Evolutionary conservation across 2,888 invertebrate genomes (phyloP).

Genomic region (Arge pagana): DNA sequence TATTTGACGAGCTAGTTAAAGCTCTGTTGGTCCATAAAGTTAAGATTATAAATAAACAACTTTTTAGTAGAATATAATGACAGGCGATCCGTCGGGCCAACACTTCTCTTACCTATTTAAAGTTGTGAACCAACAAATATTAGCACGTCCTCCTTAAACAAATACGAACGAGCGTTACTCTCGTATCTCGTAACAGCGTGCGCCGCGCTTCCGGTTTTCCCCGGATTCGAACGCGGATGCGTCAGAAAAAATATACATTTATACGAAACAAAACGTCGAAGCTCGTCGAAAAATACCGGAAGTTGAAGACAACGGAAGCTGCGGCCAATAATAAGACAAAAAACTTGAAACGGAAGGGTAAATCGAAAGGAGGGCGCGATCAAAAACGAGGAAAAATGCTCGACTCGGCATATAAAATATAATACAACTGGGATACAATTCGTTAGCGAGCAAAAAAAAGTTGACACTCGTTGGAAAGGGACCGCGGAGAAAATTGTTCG

Average conservation of each 20-base stretch:
- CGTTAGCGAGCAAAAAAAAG: too few species aligned
- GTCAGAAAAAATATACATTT: not conserved
- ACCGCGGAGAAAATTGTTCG: too few species aligned
- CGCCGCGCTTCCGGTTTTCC: slow-evolving; percentile 1
- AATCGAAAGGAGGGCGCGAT: too few species aligned
- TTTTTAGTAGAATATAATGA: slow-evolving; percentile 25
- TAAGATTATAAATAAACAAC: slow-evolving; percentile 22
- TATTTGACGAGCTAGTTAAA: slow-evolving; percentile 23
- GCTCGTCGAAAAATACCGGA: too few species aligned
- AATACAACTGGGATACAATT: too few species aligned
- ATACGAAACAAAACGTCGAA: too few species aligned
- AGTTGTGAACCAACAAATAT: slow-evolving; percentile 46
- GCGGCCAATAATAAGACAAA: too few species aligned
- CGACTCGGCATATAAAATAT: too few species aligned
- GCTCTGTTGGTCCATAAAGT: slow-evolving; percentile 18
- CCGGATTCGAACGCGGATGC: not conserved
- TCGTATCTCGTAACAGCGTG: slow-evolving; percentile 9
- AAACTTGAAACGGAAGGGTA: too few species aligned
- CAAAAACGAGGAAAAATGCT: too few species aligned
- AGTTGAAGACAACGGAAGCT: too few species aligned
- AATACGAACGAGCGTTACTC: slow-evolving; percentile 32
- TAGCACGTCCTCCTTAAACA: slow-evolving; percentile 37
- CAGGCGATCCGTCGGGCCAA: slow-evolving; percentile 35
- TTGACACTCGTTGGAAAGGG: too few species aligned
- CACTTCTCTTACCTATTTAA: slow-evolving; percentile 46